Percentiles rank a stretch among this genome's conserved stretches.
Conservation (phyloP, 2,888 invertebrate genomes). For the Leptothorax acervorum region DNA sequence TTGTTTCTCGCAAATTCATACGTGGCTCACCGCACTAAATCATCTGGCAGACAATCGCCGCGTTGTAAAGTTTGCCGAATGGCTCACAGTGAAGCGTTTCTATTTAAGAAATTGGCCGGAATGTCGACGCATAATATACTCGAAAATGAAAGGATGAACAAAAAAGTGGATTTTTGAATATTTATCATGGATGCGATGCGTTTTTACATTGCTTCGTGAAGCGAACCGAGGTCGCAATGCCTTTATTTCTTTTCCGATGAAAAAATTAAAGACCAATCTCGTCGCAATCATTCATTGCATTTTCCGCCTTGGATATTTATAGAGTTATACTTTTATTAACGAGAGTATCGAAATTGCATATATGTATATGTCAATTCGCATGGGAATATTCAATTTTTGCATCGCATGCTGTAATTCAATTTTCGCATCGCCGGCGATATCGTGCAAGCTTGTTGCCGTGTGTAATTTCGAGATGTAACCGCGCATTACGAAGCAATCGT, state of each 20-base stretch:
- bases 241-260: background rate
- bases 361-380: conserved; percentile 30
- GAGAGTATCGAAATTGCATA: conserved; percentile 66
- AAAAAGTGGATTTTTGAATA: conserved; percentile 30
- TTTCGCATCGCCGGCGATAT: conserved; percentile 7
- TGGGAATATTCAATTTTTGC: conserved; percentile 52
- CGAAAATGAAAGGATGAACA: conserved; percentile 34
- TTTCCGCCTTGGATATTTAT: conserved; percentile 38
- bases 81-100: conserved; percentile 32
- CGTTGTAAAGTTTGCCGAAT: conserved; percentile 63
- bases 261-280: conserved; percentile 39
- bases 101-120: conserved; percentile 41
- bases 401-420: conserved; percentile 50
- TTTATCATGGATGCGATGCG: background rate
- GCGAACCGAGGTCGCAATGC: background rate
- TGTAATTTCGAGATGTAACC: conserved; percentile 64
- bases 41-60: conserved; percentile 68
- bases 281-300: background rate
- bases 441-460: conserved; percentile 7
- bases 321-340: conserved; percentile 63
- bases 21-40: conserved; percentile 66
- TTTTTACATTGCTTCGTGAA: background rate
- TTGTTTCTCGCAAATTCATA: conserved; percentile 70
- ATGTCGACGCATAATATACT: conserved; percentile 45
- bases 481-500: conserved; percentile 57